Evolutionary conservation across 2,113 vertebrate species (phyloP).

Genomic region (Macrotis lagotis): DNA sequence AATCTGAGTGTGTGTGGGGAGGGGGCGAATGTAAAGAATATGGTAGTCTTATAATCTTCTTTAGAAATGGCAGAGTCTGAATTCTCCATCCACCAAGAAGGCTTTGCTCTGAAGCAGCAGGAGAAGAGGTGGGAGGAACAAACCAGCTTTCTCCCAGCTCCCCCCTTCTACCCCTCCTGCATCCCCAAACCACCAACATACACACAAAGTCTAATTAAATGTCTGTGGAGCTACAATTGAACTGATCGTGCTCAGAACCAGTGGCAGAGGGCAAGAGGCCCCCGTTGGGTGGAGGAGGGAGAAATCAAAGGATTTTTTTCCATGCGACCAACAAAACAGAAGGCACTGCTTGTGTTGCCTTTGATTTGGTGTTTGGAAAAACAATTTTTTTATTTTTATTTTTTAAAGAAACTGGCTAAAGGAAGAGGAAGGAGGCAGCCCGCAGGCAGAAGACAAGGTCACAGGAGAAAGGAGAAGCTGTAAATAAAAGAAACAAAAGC

Average conservation of each 20-base stretch:
- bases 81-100: constrained; percentile 22
- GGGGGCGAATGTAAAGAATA: background rate
- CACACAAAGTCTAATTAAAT: constrained; percentile 62
- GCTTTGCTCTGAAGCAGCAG: constrained; percentile 9
- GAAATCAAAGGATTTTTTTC: constrained; percentile 60
- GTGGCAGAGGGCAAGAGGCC: constrained; percentile 46
- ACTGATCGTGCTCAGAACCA: constrained; percentile 23
- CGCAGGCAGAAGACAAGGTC: background rate
- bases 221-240: constrained; percentile 24
- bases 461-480: constrained; percentile 39
- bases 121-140: constrained; percentile 1
- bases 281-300: constrained; percentile 46
- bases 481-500: constrained; percentile 13
- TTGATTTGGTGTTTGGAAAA: constrained; percentile 58
- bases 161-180: background rate
- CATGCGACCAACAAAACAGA: constrained; percentile 63
- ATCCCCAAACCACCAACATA: background rate
- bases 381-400: constrained; percentile 51
- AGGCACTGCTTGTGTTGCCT: constrained; percentile 34
- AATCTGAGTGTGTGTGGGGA: background rate
- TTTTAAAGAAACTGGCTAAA: constrained; percentile 56
- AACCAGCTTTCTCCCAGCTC: background rate
- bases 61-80: background rate
- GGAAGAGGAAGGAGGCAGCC: background rate
- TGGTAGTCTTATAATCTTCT: background rate